Base-by-base conservation (phyloP, 2,888 invertebrate genomes). In the Agrilus mali region DNA sequence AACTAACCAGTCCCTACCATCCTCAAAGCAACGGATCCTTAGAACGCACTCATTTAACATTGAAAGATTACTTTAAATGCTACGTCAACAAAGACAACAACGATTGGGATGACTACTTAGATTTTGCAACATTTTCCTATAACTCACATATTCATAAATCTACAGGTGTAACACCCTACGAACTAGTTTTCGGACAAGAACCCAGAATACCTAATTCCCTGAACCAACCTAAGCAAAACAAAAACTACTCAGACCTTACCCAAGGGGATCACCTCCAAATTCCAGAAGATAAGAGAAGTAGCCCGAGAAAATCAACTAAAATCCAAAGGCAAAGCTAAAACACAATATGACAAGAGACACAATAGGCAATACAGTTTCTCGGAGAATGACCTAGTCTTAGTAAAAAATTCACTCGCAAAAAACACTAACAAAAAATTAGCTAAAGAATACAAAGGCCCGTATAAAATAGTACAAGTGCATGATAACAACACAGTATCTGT, bases 141-240 rank as follows among this genome's bases (percentile, higher is more conserved):
- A 22, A 38, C 27, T 34, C 43, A 2, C 15, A 32, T n/a, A 12
- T 37, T 31, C n/a, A 42, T 7, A 42, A 36, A 42, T 42, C 32
- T 12, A 42, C 36, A 2, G n/a, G 16, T 2, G 13, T 22, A 15
- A 37, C 36, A 1, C 31, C 42, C 2, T 42, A 32, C n/a, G 32
- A 37, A 16, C 10, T 33, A 16, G 42, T 32, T 17, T 42, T 31
- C 14, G 37, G 45, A 22, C 42, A 50, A 40, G 40, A 34, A 17
- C 41, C 50, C 1, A 32, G 31, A 16, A 38, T 50, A 20, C 50
- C 45, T 4, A 44, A 39, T 38, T 13, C 36, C 13, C 14, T 49
- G 7, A 45, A 33, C 31, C 31, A 44, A 12, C 43, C 43, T 7
- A 40, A 40, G 40, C 10, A 10, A n/a, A 45, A 39, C 17, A 42